phyloP scores from a whole-genome alignment of 2,113 vertebrate species.

The Anguilla rostrata region DNA sequence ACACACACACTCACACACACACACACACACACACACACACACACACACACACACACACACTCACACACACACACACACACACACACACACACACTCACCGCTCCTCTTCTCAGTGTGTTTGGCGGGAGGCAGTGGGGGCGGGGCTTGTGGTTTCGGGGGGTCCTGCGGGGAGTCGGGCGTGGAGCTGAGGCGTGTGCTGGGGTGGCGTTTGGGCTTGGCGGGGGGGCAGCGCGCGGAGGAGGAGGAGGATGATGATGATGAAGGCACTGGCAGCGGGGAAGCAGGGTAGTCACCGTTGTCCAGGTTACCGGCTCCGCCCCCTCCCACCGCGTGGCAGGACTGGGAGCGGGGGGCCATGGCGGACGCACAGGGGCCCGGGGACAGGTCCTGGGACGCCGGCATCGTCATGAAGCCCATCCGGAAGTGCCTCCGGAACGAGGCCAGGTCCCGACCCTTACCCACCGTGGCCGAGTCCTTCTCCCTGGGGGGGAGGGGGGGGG shows the following conservation, averaged over 20 bases:
- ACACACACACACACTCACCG: slow-evolving; percentile 44
- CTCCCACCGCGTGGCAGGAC: slow-evolving; percentile 87
- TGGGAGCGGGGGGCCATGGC: slow-evolving; percentile 89
- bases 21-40: too few relatives aligned
- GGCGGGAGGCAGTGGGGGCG: slow-evolving; percentile 51
- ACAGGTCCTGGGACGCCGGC: slow-evolving; percentile 90
- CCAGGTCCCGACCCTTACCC: slow-evolving; percentile 81
- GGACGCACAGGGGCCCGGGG: slow-evolving; percentile 83
- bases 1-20: too few relatives aligned
- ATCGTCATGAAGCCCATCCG: slow-evolving; percentile 94
- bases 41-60: too few relatives aligned
- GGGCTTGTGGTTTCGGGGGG: slow-evolving; percentile 55
- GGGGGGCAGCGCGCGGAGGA: slow-evolving; percentile 74
- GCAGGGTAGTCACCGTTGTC: slow-evolving; percentile 74
- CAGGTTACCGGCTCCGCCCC: slow-evolving; percentile 70
- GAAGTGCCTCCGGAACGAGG: slow-evolving; percentile 87
- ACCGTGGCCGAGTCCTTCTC: slow-evolving; percentile 72
- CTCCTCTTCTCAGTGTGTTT: slow-evolving; percentile 75
- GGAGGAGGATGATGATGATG: not conserved
- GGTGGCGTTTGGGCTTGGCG: slow-evolving; percentile 83
- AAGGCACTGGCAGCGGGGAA: slow-evolving; percentile 62
- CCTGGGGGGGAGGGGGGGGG: slow-evolving; percentile 48
- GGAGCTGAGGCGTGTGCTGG: slow-evolving; percentile 86
- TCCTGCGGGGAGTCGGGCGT: slow-evolving; percentile 57
- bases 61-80: not conserved